These are phyloP conservation scores for Strongylocentrotus purpuratus DNA, from an alignment of 35 echinoderm and acorn worm species.

Conservation along the genomic window DNA sequence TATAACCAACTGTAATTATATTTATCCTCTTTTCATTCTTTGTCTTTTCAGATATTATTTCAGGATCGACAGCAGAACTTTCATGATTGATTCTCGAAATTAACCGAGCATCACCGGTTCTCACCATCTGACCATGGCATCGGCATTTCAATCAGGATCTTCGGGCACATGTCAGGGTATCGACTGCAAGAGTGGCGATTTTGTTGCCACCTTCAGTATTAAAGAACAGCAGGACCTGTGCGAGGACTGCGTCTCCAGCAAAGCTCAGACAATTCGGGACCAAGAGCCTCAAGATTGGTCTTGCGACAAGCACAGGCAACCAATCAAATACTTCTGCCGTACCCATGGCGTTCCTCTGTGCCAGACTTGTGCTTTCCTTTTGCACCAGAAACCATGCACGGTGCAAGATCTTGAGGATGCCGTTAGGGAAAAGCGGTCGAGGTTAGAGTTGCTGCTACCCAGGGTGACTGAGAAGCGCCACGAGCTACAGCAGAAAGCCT, in stretches of 20 bases:
- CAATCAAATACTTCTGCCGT: neutral
- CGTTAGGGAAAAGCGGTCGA: neutral
- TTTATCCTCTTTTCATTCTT: neutral
- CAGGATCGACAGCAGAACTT: neutral
- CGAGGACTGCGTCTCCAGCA: neutral
- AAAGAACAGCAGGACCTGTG: neutral
- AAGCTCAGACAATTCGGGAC: neutral
- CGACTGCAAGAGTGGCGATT: neutral
- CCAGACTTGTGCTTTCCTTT: neutral
- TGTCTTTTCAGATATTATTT: neutral
- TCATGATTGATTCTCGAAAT: neutral
- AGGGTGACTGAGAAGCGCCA: neutral
- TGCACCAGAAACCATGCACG: constrained; percentile 23
- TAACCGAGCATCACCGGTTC: neutral
- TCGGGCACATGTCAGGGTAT: neutral
- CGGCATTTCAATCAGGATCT: neutral
- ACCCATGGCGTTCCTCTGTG: neutral
- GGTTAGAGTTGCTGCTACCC: neutral
- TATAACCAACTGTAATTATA: neutral
- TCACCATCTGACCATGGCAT: neutral
- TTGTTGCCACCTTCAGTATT: neutral
- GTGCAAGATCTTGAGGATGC: neutral
- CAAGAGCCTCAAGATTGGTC: neutral
- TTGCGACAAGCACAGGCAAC: neutral
- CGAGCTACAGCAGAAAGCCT: neutral